Evolutionary conservation across 2,888 invertebrate species (phyloP), one percentile per base, ranked within the genome.

Genomic region (Leptarthrus brevirostris): DNA sequence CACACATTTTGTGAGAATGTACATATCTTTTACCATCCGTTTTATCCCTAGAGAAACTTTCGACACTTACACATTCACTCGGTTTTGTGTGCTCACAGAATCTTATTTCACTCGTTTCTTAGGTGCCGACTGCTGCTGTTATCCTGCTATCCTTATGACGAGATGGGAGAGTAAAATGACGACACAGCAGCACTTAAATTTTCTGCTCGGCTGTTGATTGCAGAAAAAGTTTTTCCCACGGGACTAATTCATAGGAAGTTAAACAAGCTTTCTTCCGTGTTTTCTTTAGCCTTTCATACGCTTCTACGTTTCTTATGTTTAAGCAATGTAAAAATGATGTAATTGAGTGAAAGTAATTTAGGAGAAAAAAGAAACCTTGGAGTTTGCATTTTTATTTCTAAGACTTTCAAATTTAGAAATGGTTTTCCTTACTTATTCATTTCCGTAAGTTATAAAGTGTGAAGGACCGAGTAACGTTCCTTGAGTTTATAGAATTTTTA

Each of bases 111-210:
- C 22, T 22, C 24, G 36, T 44, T 40, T 24, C 44, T 64, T 44
- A 64, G 64, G 64, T 64, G 64, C 64, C 36, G 24, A 44, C n/a
- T 14, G 30, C 26, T 26, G 10, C 54, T 26, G 18, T 18, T 16
- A 12, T 16, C 30, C 14, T 18, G 49, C 2, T 44, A 34, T 52
- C 69, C 69, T 69, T 69, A 69, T 69, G 69, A 69, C 69, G 69
- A 52, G 49, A 49, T 69, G 49, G 52, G 71, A 71, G 54, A 71
- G 52, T 71, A 71, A 71, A 71, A 54, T 71, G 71, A 71, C 53
- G 71, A 71, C 71, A 71, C 71, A 71, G 71, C 71, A 71, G 71
- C 71, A 71, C 71, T 71, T 71, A 71, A 71, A 71, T 71, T 71
- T 71, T 71, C 54, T 71, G 36, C 36, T 54, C 71, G 71, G 71